Percentiles rank a stretch among this genome's conserved stretches.
Conservation (phyloP, 2,113 vertebrate genomes). For the Holacanthus passer region DNA sequence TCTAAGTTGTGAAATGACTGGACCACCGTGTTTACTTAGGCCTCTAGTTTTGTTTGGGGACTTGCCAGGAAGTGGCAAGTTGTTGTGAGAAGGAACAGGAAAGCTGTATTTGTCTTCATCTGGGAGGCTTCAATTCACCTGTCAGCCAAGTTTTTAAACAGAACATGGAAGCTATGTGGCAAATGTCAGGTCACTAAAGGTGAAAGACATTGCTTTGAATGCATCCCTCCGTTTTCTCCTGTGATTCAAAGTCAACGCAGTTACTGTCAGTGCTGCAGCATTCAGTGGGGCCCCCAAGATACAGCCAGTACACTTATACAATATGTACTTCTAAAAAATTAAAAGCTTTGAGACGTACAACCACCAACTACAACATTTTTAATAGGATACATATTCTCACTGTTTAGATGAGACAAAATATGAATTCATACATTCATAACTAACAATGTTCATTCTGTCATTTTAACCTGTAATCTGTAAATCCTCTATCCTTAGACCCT, state of each 20-base stretch:
- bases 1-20: background rate
- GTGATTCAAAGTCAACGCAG: conserved; percentile 29
- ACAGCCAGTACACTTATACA: background rate
- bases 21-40: background rate
- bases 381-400: background rate
- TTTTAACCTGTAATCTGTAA: background rate
- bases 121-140: conserved; percentile 11
- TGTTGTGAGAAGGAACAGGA: conserved; percentile 7
- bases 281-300: background rate
- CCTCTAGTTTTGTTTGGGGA: conserved; percentile 9
- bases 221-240: background rate
- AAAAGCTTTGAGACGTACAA: conserved; percentile 1
- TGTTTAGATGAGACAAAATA: background rate
- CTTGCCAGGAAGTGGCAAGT: conserved; percentile 4
- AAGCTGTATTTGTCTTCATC: conserved; percentile 37
- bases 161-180: background rate
- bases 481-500: too few species aligned
- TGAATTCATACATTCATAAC: background rate
- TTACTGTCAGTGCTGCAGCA: conserved; percentile 15
- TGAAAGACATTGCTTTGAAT: conserved; percentile 27
- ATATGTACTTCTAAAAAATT: background rate
- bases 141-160: conserved; percentile 28
- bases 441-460: background rate
- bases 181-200: conserved; percentile 51
- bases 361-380: background rate